These are phyloP conservation scores for Marcusenius ussheri DNA, from an alignment of 2,113 vertebrate species.

Conservation along the genomic window DNA sequence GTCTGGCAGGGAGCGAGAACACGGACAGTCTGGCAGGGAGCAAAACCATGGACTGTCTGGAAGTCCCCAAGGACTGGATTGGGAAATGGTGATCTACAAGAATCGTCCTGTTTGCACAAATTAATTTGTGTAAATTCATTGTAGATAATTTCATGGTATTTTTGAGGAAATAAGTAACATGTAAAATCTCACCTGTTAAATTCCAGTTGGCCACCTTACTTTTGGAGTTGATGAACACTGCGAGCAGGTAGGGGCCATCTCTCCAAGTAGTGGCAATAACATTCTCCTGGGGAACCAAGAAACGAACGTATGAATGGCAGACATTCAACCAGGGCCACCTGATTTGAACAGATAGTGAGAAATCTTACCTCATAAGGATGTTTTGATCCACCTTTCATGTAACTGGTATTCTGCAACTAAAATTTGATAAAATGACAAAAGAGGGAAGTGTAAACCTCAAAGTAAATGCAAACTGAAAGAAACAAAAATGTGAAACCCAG, in stretches of 20 bases:
- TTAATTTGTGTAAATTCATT: background rate
- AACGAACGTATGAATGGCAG: background rate
- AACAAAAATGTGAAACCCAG: background rate
- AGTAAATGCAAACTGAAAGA: background rate
- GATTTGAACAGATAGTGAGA: background rate
- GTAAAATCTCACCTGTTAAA: constrained; percentile 60
- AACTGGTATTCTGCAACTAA: constrained; percentile 38
- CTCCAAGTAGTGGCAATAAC: constrained; percentile 71
- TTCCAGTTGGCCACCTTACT: constrained; percentile 62
- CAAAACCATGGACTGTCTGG: background rate
- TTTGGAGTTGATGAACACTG: constrained; percentile 58
- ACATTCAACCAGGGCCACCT: background rate
- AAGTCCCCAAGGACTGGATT: background rate
- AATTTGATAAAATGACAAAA: background rate
- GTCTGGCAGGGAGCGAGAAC: no score
- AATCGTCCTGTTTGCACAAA: background rate
- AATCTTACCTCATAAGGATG: constrained; percentile 19
- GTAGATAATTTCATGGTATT: background rate
- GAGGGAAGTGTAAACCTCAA: background rate
- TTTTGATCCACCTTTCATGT: constrained; percentile 45
- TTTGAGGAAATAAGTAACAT: background rate
- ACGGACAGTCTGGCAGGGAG: no score
- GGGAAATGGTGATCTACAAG: background rate
- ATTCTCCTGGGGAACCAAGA: constrained; percentile 34
- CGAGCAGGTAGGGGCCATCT: constrained; percentile 74